These are phyloP conservation scores for Aegotheles bennettii DNA, from an alignment of 2,113 vertebrate genomes.

Conservation along the genomic window DNA sequence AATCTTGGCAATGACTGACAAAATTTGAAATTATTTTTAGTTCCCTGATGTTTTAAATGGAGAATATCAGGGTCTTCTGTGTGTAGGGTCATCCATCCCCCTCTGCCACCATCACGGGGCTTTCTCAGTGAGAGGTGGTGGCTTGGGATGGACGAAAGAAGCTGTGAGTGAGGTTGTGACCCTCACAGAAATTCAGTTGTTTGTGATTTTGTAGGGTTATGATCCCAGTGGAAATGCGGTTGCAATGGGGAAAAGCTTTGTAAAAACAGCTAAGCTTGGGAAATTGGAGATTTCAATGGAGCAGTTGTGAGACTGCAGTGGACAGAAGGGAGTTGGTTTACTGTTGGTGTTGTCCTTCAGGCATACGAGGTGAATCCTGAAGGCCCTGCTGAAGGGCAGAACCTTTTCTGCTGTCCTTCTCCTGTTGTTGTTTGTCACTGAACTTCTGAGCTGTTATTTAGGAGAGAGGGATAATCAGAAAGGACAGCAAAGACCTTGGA, in stretches of 20 bases:
- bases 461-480: neutral
- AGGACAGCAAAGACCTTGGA: neutral
- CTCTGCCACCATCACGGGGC: rapidly evolving
- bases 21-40: neutral
- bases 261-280: neutral
- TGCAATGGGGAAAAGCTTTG: neutral
- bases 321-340: neutral
- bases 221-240: neutral
- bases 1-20: neutral
- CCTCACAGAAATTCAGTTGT: neutral
- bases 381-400: neutral
- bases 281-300: neutral
- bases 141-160: neutral
- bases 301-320: neutral
- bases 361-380: rapidly evolving
- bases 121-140: neutral
- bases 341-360: neutral
- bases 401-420: neutral
- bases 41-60: neutral
- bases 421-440: neutral
- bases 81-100: rapidly evolving
- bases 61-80: neutral
- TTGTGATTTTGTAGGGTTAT: neutral
- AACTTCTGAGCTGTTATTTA: neutral
- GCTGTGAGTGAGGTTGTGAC: neutral